Evolutionary conservation across 2,888 invertebrate genomes (phyloP), one percentile per base, ranked within the genome.

Genomic region (Rhynchonema sp.): DNA sequence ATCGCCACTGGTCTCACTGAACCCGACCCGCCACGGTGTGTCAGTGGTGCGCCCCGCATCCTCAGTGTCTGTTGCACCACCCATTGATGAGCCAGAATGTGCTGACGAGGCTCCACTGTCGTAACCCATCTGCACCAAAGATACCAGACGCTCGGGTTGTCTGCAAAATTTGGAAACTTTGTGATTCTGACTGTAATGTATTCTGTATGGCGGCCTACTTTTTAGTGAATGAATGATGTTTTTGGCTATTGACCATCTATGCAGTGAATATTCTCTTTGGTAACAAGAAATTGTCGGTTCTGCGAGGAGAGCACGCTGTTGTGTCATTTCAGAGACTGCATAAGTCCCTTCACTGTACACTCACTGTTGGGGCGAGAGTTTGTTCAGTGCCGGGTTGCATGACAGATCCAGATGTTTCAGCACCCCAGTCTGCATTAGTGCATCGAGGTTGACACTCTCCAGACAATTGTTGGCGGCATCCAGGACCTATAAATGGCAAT

Each of bases 381-480:
- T 25, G 2, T 66, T 67, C 59, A 75, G 69, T 59, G 71, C 68
- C 26, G 72, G 68, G 63, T 75, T 75, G 30, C 74, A 72, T 3
- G 73, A 72, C 61, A 75, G 71, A 65, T 75, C 75, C 49, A 75
- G 66, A 3, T 74, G 68, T 62, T 74, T 71, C 54, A 75, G 69
- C 62, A 73, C 68, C 62, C 71, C 72, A n/a, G n/a, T n/a, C 9
- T 13, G 9, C 38, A 38, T 38, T 6, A 38, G 6, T 6, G 6
- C 17, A 17, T 38, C 38, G 17, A 38, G 38, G 38, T 38, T 38
- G 38, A 38, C 38, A 17, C 17, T 6, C 30, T 70, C 66, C 58
- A 75, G 66, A 28, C 70, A 66, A 61, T 75, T 75, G 25, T 72
- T 73, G 26, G 74, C 74, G 1, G 75, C 72, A 60, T 75, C 75